These are phyloP conservation scores for Araneus ventricosus DNA, from an alignment of 1,140 invertebrate genomes.

Conservation along the genomic window DNA sequence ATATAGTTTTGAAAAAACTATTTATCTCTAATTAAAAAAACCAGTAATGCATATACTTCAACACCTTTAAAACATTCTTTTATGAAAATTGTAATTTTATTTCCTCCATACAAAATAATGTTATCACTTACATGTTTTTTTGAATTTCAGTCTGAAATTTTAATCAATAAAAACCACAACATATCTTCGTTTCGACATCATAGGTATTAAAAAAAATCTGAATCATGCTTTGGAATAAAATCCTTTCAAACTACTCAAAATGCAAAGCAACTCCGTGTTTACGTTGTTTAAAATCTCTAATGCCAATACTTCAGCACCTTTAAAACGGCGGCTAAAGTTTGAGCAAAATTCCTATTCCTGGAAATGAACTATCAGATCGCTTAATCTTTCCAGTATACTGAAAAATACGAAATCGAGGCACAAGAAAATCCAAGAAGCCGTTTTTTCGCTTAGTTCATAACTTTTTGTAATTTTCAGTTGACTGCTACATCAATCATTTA, in stretches of 20 bases:
- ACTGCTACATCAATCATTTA: conserved; percentile 57
- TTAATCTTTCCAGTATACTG: conserved; percentile 55
- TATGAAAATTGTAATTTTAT: too few species aligned
- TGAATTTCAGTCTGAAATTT: too few species aligned
- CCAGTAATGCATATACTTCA: too few species aligned
- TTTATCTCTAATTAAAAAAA: too few species aligned
- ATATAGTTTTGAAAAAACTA: too few species aligned
- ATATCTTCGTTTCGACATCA: too few species aligned
- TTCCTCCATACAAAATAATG: too few species aligned
- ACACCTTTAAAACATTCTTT: too few species aligned
- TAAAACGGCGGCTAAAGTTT: not conserved
- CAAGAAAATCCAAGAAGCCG: conserved; percentile 31
- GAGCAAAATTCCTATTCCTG: conserved; percentile 20
- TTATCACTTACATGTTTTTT: too few species aligned
- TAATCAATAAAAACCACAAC: not conserved
- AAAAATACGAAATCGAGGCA: conserved; percentile 37
- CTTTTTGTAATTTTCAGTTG: conserved; percentile 66
- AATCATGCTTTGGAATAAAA: not conserved
- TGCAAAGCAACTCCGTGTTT: not conserved
- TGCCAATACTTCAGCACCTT: conserved; percentile 5
- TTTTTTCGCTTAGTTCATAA: conserved; percentile 57
- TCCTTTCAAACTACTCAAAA: conserved; percentile 22
- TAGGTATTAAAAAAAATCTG: not conserved
- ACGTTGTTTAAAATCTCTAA: conserved; percentile 10
- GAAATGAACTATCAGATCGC: conserved; percentile 35